phyloP scores from a whole-genome alignment of 2,888 invertebrate genomes.

The Subacronicta megacephala region DNA sequence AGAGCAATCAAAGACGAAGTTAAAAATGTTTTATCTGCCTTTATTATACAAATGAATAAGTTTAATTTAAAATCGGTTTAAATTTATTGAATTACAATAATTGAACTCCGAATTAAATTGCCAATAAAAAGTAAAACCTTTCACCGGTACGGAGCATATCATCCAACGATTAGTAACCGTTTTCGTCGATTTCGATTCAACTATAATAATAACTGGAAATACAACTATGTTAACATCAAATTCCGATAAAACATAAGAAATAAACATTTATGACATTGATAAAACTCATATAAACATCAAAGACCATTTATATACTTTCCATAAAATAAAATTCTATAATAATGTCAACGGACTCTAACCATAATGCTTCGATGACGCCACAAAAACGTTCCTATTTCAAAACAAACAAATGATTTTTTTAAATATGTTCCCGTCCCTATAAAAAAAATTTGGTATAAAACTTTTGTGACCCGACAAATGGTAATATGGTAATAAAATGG shows the following conservation, averaged over 20 bases:
- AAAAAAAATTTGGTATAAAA: constrained; percentile 38
- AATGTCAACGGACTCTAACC: constrained; percentile 37
- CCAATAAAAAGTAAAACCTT: constrained; percentile 28
- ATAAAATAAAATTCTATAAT: constrained; percentile 51
- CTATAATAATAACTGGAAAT: constrained; percentile 9
- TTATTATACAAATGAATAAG: constrained; percentile 13
- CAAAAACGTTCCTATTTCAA: constrained; percentile 39
- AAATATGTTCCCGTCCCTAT: constrained; percentile 17
- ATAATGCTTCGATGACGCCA: constrained; percentile 33
- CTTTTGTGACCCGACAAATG: constrained; percentile 64
- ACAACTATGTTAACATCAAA: constrained; percentile 33
- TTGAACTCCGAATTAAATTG: constrained; percentile 30
- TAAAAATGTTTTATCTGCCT: too few species aligned
- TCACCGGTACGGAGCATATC: constrained; percentile 24
- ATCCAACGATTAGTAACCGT: constrained; percentile 21
- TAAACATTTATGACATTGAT: constrained; percentile 50
- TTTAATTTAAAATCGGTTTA: constrained; percentile 22
- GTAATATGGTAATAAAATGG: constrained; percentile 72
- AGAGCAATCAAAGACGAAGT: too few species aligned
- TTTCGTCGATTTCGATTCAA: constrained; percentile 29
- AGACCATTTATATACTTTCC: constrained; percentile 20
- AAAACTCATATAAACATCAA: constrained; percentile 27
- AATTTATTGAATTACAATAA: constrained; percentile 33
- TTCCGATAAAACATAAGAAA: constrained; percentile 34
- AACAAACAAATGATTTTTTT: constrained; percentile 55